Base-by-base conservation (phyloP, 2,888 invertebrate genomes). In the Nemapogon koenigi region DNA sequence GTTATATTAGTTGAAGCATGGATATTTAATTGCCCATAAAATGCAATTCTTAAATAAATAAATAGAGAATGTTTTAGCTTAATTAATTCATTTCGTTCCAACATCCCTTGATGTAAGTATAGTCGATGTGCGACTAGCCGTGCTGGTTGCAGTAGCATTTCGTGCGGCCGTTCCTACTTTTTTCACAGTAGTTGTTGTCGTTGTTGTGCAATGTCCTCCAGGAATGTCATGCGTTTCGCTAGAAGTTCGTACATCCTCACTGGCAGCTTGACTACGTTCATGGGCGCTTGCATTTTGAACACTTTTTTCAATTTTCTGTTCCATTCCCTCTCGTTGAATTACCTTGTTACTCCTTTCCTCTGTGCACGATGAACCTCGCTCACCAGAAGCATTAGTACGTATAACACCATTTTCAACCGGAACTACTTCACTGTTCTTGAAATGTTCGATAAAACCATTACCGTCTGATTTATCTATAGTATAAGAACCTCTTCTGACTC, bases 81-180 rank as follows among this genome's bases (percentile, higher is more conserved):
- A 3, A 30, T 3, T 13, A 30, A 15, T 27, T 62, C 62, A 76
- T 44, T 78, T 73, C 18, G 67, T 59, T n/a, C 72, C 75, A 39
- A 78, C 49, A 41, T 76, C 76, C 14, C 76, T 66, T 35, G 75
- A 68, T 3, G 71, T 72, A 37, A 68, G 61, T 10, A 65, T 64
- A 14, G 72, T 68, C 8, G 75, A 60, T 15, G 68, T 71, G 14
- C 69, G 62, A 19, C 62, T 65, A 16, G 69, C 66, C 1, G 59
- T 54, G 1, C 64, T 64, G 3, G 65, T 54, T 31, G 64, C 55
- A 41, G 69, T 72, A 3, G 69, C 76, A 11, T 64, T 68, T 46
- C 51, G 69, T 4, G 72, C 70, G 6, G 69, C 57, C 0, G 70
- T 66, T 2, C 75, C 78, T 4, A 73, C 55, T 50, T 68, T 75